phyloP scores from a whole-genome alignment of 1,140 invertebrate genomes.

The Drosophila bifasciata region DNA sequence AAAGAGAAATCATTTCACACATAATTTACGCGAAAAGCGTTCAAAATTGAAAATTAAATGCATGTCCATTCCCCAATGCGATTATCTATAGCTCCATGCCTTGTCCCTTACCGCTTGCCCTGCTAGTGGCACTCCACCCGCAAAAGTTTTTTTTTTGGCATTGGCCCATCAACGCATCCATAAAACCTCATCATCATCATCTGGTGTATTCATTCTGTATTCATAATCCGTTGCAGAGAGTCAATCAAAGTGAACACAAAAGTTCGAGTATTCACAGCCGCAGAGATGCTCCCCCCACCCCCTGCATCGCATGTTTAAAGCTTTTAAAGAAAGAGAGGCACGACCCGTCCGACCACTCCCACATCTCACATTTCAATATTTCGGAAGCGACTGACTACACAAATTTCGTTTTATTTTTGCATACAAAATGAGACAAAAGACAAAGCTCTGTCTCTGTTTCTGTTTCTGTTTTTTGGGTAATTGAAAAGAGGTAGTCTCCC shows the following conservation, averaged over 20 bases:
- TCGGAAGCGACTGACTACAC: constrained; percentile 36
- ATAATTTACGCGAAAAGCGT: constrained; percentile 45
- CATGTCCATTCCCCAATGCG: constrained; percentile 19
- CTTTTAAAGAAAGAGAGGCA: constrained; percentile 45
- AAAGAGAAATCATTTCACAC: constrained; percentile 49
- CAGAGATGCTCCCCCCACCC: not conserved
- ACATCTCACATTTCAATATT: constrained; percentile 25
- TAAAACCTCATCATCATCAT: constrained; percentile 12
- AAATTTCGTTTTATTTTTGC: constrained; percentile 37
- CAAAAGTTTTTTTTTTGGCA: constrained; percentile 10
- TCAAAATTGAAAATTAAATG: constrained; percentile 47
- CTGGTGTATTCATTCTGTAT: constrained; percentile 33
- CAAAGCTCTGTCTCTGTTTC: constrained; percentile 23
- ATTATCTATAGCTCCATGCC: constrained; percentile 7
- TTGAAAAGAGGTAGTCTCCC: constrained; percentile 59
- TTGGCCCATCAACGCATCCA: constrained; percentile 19
- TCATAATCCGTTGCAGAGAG: constrained; percentile 53
- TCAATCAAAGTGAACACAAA: constrained; percentile 48
- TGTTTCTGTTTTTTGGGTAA: constrained; percentile 68
- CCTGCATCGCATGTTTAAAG: constrained; percentile 46
- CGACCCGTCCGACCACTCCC: constrained; percentile 30
- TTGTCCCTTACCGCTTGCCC: not conserved
- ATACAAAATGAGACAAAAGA: constrained; percentile 28
- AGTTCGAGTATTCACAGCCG: constrained; percentile 39
- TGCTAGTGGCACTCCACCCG: not conserved